Percentiles rank a stretch among this genome's conserved stretches.
phyloP scores from a whole-genome alignment of 1,140 invertebrate species.

The Orius insidiosus region DNA sequence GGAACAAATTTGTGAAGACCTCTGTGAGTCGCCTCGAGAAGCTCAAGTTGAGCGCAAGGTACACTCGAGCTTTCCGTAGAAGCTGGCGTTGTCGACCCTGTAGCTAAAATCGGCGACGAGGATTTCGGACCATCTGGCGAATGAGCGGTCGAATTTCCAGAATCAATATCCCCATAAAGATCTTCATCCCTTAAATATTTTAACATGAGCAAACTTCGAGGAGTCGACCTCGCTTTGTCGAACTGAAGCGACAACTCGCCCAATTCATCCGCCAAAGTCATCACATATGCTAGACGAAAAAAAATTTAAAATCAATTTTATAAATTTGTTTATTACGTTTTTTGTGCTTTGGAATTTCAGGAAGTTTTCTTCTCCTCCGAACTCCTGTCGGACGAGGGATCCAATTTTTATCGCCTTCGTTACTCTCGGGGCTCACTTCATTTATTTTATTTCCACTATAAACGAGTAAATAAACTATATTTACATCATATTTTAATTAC shows the following conservation, averaged over 20 bases:
- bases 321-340: slow-evolving; percentile 40
- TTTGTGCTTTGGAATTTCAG: slow-evolving; percentile 72
- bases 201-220: slow-evolving; percentile 48
- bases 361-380: slow-evolving; percentile 56
- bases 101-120: slow-evolving; percentile 41
- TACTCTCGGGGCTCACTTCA: slow-evolving; percentile 11
- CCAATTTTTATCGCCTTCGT: slow-evolving; percentile 9
- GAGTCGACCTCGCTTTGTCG: slow-evolving; percentile 2
- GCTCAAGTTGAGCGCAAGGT: slow-evolving; percentile 62
- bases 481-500: neutral
- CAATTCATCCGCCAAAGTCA: slow-evolving; percentile 20
- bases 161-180: slow-evolving; percentile 36
- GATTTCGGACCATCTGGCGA: slow-evolving; percentile 73
- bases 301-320: neutral
- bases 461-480: slow-evolving; percentile 1
- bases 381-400: slow-evolving; percentile 28
- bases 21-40: slow-evolving; percentile 86
- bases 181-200: slow-evolving; percentile 65
- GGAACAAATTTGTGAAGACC: slow-evolving; percentile 91
- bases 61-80: slow-evolving; percentile 39
- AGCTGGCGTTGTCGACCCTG: slow-evolving; percentile 31
- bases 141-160: slow-evolving; percentile 75
- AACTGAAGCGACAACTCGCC: slow-evolving; percentile 16
- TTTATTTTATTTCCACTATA: slow-evolving; percentile 6
- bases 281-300: slow-evolving; percentile 15